Evolutionary conservation across 92 coral and sea anemone genomes (phyloP), one percentile per base, ranked within the genome.

Genomic region (Montipora capitata): DNA sequence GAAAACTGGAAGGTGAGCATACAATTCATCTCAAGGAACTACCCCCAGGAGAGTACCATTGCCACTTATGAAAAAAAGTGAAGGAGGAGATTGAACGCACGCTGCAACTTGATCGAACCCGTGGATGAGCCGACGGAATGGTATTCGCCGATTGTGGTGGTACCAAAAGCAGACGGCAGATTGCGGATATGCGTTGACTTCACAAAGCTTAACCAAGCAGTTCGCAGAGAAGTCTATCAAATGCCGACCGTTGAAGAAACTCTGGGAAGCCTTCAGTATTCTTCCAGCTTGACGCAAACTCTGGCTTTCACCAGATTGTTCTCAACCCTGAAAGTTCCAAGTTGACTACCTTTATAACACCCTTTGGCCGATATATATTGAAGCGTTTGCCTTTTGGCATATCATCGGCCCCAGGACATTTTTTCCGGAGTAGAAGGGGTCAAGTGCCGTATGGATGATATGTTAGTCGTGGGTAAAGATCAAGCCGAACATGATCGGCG

Each of bases 241-340:
- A 68, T 87, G 84, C 89, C 92, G 40, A 88, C 89, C 11, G 89
- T 88, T 35, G 94, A 88, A 62, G 87, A 74, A 42, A 92, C 95
- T 45, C 87, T 92, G 35, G 35, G 49, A 52, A 85, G 77, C 81
- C 78, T 82, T 40, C 85, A 11, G 90, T 89, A 38, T 88, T 72
- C 80, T 72, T 56, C 74, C 82, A 82, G 61, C 85, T 90, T 6
- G 94, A 90, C 48, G 94, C 94, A n/a, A 91, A 91, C 75, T 91
- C 93, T 6, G 93, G 94, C n/a, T 85, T 91, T 77, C 88, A 91
- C 76, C 94, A 91, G 72, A 82, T 67, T 12, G 80, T 77, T 48
- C 87, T 88, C 12, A 72, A 59, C 71, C 65, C 58, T 15, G 88
- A 88, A 35, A 72, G 87, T 74, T 48, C 86, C 10, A 72, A 78